phyloP scores from a whole-genome alignment of 2,888 invertebrate genomes.

The Drosophila anceps region DNA sequence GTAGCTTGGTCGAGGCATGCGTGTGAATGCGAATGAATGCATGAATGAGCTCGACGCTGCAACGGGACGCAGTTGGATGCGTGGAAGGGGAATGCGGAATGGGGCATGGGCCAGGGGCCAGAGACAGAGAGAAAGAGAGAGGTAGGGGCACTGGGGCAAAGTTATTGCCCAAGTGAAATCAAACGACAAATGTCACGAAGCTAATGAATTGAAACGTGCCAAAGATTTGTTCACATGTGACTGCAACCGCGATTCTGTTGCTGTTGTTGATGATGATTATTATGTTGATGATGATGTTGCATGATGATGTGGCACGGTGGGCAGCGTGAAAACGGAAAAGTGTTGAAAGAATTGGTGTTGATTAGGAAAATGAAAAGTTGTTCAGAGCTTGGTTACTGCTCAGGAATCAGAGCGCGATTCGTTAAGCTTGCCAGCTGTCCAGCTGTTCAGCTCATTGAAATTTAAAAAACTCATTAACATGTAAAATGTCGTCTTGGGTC shows the following conservation, averaged over 20 bases:
- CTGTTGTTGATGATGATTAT: slow-evolving; percentile 19
- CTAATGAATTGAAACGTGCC: slow-evolving; percentile 81
- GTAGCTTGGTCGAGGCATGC: slow-evolving; percentile 44
- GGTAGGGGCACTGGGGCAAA: slow-evolving; percentile 28
- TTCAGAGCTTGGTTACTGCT: not conserved
- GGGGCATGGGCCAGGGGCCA: not conserved
- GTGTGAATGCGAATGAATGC: slow-evolving; percentile 77
- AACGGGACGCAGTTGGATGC: slow-evolving; percentile 28
- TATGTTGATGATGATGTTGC: slow-evolving; percentile 19
- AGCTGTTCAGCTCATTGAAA: slow-evolving; percentile 52
- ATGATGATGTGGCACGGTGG: slow-evolving; percentile 15
- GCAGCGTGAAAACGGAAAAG: slow-evolving; percentile 17
- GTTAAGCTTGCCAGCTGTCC: not conserved
- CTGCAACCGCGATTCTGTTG: slow-evolving; percentile 47
- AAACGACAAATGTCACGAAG: slow-evolving; percentile 80
- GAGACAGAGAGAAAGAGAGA: not conserved
- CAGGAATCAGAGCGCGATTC: slow-evolving; percentile 14
- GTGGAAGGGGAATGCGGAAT: slow-evolving; percentile 16
- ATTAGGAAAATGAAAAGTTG: slow-evolving; percentile 35
- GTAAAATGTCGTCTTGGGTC: slow-evolving; percentile 27
- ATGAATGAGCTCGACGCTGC: slow-evolving; percentile 66
- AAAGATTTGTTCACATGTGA: slow-evolving; percentile 66
- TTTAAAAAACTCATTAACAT: slow-evolving; percentile 71
- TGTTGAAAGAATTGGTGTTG: slow-evolving; percentile 43
- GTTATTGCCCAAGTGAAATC: slow-evolving; percentile 75